Evolutionary conservation across 2,113 vertebrate genomes (phyloP), one percentile per base, ranked within the genome.

Genomic region (Isichthys henryi): DNA sequence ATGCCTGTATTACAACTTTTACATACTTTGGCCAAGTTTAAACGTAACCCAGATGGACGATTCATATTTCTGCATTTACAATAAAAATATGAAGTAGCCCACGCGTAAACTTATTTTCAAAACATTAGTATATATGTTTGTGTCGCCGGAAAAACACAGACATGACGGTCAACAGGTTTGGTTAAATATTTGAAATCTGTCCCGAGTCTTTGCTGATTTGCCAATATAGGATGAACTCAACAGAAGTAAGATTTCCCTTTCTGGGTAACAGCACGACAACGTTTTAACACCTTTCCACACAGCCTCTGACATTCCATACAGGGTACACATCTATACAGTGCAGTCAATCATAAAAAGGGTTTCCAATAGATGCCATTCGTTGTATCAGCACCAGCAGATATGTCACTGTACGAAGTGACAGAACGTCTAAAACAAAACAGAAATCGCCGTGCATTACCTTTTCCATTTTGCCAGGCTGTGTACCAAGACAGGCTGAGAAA

Each of bases 401-500:
- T 15, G 62, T 43, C 74, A 80, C 17, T 6, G 15, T 80, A 43
- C 17, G 8, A 84, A n/a, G 31, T 82, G 43, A 5, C 62, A 70
- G 21, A 13, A 31, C 31, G 62, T 70, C 35, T 80, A 19, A 80
- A 80, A 80, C 74, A 17, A 80, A 43, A 39, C 35, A 43, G 39
- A 19, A 70, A 82, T 5, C 4, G 23, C 7, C 46, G 21, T 23
- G 48, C 97, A 43, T 95, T 95, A 99, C 98, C 98, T 97, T 98
- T 99, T 91, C 98, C 98, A 97, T 98, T 99, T 93, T 99, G 98
- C 98, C 98, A 99, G 1, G 98, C 97, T 88, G 97, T 98, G 91
- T 99, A 99, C 98, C 98, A 99, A 89, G 98, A 99, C 92, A 99
- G 94, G 94, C 98, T 99, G 92, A 99, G 97, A 95, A 99, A 98